Base-by-base conservation (phyloP, 1,140 invertebrate species). In the Acromyrmex heyeri region DNA sequence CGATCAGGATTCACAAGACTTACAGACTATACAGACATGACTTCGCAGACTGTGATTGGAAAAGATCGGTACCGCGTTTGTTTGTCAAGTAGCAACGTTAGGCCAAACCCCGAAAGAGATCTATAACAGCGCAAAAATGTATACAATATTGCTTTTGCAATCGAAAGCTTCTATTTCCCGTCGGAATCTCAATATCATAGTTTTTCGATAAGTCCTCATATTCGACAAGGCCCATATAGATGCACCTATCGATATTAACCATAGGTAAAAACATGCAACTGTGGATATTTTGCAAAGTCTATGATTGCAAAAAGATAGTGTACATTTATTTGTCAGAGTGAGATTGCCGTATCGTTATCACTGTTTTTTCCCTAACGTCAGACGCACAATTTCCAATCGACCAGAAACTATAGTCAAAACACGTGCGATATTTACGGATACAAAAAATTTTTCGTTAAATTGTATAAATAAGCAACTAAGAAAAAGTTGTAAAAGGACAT, bases 261-360 rank as follows among this genome's bases (percentile, higher is more conserved):
- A 34, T 4, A 53, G 18, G 2, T 10, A 16, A 50, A 70, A 50
- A 48, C 14, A 12, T 48, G 18, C 65, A 48, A 27, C 53, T 38
- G 27, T 21, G 4, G 12, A 12, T 57, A 34, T 24, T 16, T 4
- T 21, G 24, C 12, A 0, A 38, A 38, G 27, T 75, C 18, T 2
- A 12, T 48, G 27, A 73, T 50, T 21, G 50, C 50, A 75, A 75
- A 73, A 57, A 75, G 50, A 75, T 14, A 34, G 1, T n/a, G n/a
- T 34, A 75, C 10, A 75, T 34, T n/a, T 8, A 72, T 72, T 53
- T 72, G 69, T 12, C n/a, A 50, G 38, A 53, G 24, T 14, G 27
- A 34, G 50, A 34, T 34, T 30, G 53, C 30, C 27, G 53, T 50
- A n/a, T 12, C 27, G 50, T 57, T 24, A 0, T 48, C 14, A 0